These are phyloP conservation scores for Talpa occidentalis DNA, from an alignment of 2,113 vertebrate species.

Conservation along the genomic window DNA sequence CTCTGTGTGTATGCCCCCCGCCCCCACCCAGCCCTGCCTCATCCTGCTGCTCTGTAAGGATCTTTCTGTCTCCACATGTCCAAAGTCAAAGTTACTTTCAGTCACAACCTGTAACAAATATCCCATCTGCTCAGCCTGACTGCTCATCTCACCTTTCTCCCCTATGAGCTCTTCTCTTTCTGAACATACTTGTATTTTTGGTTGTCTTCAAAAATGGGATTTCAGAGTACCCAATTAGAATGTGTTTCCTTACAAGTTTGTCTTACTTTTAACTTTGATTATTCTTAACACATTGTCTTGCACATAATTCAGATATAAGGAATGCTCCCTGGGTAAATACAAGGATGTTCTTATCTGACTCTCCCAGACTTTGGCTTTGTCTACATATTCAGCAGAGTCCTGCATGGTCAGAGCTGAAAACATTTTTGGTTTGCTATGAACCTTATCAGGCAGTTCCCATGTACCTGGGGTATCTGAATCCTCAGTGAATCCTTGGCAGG, in stretches of 20 bases:
- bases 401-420: background rate
- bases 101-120: background rate
- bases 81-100: background rate
- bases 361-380: background rate
- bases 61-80: background rate
- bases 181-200: fast-evolving
- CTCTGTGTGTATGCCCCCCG: background rate
- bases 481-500: background rate
- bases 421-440: background rate
- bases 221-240: background rate
- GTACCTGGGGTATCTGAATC: background rate
- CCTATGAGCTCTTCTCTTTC: background rate
- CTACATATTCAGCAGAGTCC: background rate
- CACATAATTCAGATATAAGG: background rate
- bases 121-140: background rate
- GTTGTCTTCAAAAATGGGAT: background rate
- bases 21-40: background rate
- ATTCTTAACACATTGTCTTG: background rate
- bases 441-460: background rate
- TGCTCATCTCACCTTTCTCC: background rate
- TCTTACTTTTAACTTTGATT: background rate
- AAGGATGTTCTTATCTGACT: background rate
- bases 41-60: background rate
- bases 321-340: background rate
- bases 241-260: background rate